Evolutionary conservation across 2,888 invertebrate genomes (phyloP).

Genomic region (Acanthococcus lagerstroemiae): DNA sequence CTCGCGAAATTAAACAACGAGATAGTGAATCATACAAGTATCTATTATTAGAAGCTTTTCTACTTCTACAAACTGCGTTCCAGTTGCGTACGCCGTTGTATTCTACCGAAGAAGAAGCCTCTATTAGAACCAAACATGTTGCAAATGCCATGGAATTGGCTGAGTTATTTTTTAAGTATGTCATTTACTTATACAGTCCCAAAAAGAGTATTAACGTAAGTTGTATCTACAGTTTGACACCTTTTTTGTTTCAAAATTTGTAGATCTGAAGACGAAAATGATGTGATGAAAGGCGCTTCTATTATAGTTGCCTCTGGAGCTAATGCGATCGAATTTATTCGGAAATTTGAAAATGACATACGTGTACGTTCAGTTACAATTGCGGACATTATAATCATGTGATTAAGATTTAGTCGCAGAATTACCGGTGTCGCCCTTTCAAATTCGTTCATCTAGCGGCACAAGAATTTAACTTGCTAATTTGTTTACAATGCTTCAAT

Average conservation of each 20-base stretch:
- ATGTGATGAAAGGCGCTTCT: constrained; percentile 1
- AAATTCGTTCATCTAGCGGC: too few relatives aligned
- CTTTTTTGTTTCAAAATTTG: background rate
- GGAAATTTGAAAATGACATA: constrained; percentile 1
- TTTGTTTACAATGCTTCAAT: too few relatives aligned
- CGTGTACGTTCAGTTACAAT: too few relatives aligned
- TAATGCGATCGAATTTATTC: constrained; percentile 8
- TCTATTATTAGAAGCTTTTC: background rate
- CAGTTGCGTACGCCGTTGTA: background rate
- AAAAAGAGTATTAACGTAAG: background rate
- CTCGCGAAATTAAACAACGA: background rate
- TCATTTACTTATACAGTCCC: background rate
- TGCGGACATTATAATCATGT: too few relatives aligned
- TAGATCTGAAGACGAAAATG: constrained; percentile 5
- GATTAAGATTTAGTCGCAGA: too few relatives aligned
- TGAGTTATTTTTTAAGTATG: constrained; percentile 9
- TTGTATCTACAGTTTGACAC: too few relatives aligned
- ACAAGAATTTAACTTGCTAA: too few relatives aligned
- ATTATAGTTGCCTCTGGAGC: constrained; percentile 2
- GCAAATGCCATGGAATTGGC: constrained; percentile 3
- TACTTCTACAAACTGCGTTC: constrained; percentile 13
- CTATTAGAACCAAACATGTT: background rate
- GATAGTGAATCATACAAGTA: background rate
- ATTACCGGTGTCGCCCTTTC: too few relatives aligned
- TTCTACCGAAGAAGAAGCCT: background rate